Evolutionary conservation across 2,888 invertebrate genomes (phyloP), one percentile per base, ranked within the genome.

Genomic region (Oxyteleia sp.): DNA sequence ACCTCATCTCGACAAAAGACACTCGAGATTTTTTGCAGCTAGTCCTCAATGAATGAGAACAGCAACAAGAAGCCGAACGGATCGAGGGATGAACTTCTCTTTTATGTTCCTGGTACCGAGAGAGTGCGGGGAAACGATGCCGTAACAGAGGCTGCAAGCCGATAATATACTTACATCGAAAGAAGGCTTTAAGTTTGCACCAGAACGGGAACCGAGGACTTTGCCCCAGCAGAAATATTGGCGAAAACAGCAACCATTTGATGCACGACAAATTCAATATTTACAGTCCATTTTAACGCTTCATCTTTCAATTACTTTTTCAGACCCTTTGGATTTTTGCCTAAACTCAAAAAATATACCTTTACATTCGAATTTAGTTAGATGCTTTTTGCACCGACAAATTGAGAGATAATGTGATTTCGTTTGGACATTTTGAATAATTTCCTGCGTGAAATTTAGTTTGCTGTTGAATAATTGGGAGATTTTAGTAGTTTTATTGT

Each of bases 91-190:
- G n/a, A n/a, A n/a, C n/a, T n/a, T n/a, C 63, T 47, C 63, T 51
- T 74, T 74, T 63, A 63, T 43, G 32, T 41, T 26, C 18, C 20
- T 16, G 43, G 35, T 41, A 7, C 41, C 15, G 20, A 53, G 53
- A 51, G 38, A 13, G 51, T 16, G 53, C 35, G 41, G 51, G 51
- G 29, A 63, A 63, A 41, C 51, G 61, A 29, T 13, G 63, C 26
- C 23, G 79, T 85, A 86, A 87, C 80, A 74, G 85, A 41, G 82
- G 68, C 84, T 71, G 64, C 82, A 57, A 81, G 79, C 83, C 84
- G 83, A 84, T 86, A 87, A 87, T 86, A 85, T 74, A 72, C 84
- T 87, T 87, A 86, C 82, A 43, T 49, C 79, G 20, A 61, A 69
- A 68, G 35, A 47, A 61, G 43, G 53, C 61, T 69, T 61, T 68